Base-by-base conservation (phyloP, 2,888 invertebrate genomes). In the Cerceris ruficornis region DNA sequence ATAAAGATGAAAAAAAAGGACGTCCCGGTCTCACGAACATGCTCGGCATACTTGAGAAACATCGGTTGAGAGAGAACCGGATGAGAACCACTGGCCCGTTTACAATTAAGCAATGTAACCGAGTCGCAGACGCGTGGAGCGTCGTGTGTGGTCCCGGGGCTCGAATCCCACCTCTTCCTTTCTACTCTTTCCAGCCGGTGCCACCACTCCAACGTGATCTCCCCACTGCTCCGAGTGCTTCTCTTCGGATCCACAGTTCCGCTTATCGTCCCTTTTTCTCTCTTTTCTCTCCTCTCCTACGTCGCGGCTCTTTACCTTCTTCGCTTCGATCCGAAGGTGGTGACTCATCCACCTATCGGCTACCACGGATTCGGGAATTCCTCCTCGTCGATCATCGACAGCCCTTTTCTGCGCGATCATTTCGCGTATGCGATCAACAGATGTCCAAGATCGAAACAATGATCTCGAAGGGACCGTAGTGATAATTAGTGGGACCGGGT, bases 41-140 rank as follows among this genome's bases (percentile, higher is more conserved):
- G 28, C 28, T 28, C 4, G 28, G 28, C 1, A 28, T 28, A 28
- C 2, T 28, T 28, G 28, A 28, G 28, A 28, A 28, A 28, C 4
- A 28, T 28, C 6, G 7, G 13, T 49, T 28, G 59, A 8, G 14
- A 50, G 68, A 75, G 65, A 74, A 69, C 14, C 62, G 67, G 67
- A 83, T 91, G 91, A 90, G 90, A 88, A 75, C 86, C 91, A 73
- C 91, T 90, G 91, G 79, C 86, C 88, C 91, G 90, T 92, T 92
- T 92, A 92, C 92, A 92, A 92, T 92, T 92, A 92, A 92, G 91
- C 91, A 91, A 92, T 92, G 92, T 92, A 91, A 92, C 91, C 90
- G 89, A 92, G 91, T 91, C 91, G 90, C 89, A 92, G 91, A 92
- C 92, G 91, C 91, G 92, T 91, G 91, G 92, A 91, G 90, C 92